phyloP scores from a whole-genome alignment of 2,797 vertebrate species.

The Vultur gryphus region DNA sequence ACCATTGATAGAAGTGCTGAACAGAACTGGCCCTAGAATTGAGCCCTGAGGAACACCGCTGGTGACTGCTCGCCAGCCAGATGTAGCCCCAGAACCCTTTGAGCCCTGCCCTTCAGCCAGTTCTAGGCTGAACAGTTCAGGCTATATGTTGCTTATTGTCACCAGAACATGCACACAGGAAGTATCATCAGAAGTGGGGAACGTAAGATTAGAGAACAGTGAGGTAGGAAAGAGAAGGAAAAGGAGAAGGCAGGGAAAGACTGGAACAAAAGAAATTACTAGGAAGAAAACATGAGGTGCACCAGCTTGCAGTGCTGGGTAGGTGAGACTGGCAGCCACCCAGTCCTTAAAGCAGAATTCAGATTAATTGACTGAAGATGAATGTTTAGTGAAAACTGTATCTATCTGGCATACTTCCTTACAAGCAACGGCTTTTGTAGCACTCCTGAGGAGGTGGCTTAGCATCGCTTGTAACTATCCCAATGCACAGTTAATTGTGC shows the following conservation, averaged over 20 bases:
- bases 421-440: background rate
- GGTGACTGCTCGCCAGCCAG: background rate
- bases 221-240: background rate
- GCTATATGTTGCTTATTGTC: background rate
- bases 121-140: background rate
- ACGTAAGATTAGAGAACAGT: background rate
- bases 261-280: background rate
- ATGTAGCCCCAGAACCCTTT: background rate
- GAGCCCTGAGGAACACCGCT: background rate
- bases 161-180: accelerated
- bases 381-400: background rate
- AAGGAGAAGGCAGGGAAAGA: background rate
- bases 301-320: background rate
- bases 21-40: background rate
- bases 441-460: background rate
- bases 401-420: background rate
- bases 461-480: background rate
- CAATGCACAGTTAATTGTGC: no score
- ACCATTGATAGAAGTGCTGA: accelerated
- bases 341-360: background rate
- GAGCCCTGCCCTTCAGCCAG: background rate
- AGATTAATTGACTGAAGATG: background rate
- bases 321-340: background rate
- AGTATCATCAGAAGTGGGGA: background rate
- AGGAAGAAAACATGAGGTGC: background rate